Conservation (phyloP, 2,888 invertebrate species). For the Zhuqinia jingwanae region DNA sequence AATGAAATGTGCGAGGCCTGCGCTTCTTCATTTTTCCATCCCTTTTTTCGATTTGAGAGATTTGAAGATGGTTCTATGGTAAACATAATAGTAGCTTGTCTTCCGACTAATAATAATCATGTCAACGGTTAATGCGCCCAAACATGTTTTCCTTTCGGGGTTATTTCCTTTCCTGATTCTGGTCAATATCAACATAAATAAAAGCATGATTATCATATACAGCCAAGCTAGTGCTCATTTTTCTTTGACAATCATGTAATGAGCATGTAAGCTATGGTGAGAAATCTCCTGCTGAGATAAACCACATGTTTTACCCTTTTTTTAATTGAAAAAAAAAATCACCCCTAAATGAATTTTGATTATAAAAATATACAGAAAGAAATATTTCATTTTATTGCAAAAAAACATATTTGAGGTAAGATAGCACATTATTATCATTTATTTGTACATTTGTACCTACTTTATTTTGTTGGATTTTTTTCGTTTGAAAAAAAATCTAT, state of each 20-base stretch:
- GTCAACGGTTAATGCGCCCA: constrained; percentile 32
- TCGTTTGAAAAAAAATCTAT: constrained; percentile 36
- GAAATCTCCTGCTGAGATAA: not conserved
- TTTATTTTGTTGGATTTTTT: not conserved
- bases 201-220: not conserved
- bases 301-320: constrained; percentile 43
- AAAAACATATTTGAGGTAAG: too few species aligned
- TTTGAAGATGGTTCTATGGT: too few species aligned
- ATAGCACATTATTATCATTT: too few species aligned
- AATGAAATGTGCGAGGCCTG: not conserved
- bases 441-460: too few species aligned
- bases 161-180: constrained; percentile 34
- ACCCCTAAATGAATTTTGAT: too few species aligned
- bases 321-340: too few species aligned
- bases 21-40: not conserved
- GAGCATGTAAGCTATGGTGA: too few species aligned
- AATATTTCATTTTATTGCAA: not conserved
- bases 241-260: too few species aligned
- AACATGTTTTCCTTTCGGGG: constrained; percentile 41
- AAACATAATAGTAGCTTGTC: not conserved
- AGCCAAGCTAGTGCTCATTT: not conserved
- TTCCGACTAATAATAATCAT: not conserved
- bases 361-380: too few species aligned
- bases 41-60: too few species aligned
- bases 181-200: constrained; percentile 47